A percentile compares a stretch with the other conserved stretches of the same genome.
Conservation (phyloP, 2,888 invertebrate genomes). For the Epiblema foenella region DNA sequence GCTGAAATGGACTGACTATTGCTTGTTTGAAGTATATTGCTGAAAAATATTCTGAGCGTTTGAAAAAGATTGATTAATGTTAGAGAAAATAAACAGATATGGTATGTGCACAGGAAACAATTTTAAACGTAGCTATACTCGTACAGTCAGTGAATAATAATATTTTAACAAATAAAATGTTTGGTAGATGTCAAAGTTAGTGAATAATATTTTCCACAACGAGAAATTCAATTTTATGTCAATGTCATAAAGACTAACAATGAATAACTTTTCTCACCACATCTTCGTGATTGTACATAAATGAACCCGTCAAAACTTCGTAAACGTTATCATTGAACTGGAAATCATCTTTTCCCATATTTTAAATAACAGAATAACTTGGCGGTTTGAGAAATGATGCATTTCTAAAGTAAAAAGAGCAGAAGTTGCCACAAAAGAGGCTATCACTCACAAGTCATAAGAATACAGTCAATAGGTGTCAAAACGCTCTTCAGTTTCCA, state of each 20-base stretch:
- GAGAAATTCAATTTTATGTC: no score
- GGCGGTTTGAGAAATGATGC: slow-evolving; percentile 51
- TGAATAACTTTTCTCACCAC: no score
- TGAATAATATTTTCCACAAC: no score
- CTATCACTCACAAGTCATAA: slow-evolving; percentile 79
- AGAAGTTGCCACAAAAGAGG: slow-evolving; percentile 67
- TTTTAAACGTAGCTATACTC: no score
- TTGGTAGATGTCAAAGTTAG: no score
- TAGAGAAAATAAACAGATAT: neutral
- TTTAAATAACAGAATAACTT: slow-evolving; percentile 19
- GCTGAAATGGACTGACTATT: slow-evolving; percentile 57
- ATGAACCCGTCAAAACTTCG: slow-evolving; percentile 8
- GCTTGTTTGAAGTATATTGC: slow-evolving; percentile 59
- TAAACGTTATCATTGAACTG: slow-evolving; percentile 13
- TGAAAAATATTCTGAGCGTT: slow-evolving; percentile 37
- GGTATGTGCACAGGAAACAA: no score
- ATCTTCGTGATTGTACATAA: no score
- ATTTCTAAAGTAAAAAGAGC: slow-evolving; percentile 63
- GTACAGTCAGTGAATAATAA: no score
- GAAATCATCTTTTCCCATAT: neutral
- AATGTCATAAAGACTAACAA: no score
- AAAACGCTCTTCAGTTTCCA: slow-evolving; percentile 64
- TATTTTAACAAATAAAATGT: no score
- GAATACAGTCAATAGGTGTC: slow-evolving; percentile 81
- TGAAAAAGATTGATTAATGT: slow-evolving; percentile 21